Conservation (phyloP, 2,797 vertebrate genomes). For the Enteromius afrohamiltoni region DNA sequence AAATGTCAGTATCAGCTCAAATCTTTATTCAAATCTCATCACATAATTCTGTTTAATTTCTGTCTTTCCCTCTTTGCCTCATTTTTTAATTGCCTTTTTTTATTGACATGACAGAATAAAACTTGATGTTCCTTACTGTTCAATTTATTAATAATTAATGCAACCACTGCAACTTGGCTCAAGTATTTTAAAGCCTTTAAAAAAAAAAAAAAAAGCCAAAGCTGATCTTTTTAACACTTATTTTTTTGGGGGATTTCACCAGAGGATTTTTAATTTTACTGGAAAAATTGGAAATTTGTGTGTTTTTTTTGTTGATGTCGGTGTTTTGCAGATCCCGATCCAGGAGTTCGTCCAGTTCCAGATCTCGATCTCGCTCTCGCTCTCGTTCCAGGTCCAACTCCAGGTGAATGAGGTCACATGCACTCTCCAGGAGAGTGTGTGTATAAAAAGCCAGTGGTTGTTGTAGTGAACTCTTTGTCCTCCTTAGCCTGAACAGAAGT, state of each 20-base stretch:
- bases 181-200: neutral
- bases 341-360: constrained; percentile 96
- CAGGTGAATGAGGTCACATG: constrained; percentile 99
- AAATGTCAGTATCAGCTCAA: constrained; percentile 99
- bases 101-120: constrained; percentile 9
- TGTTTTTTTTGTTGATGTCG: constrained; percentile 47
- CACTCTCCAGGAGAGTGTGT: constrained; percentile 77
- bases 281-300: constrained; percentile 83
- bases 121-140: neutral
- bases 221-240: constrained; percentile 7
- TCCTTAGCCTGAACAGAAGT: constrained; percentile 27
- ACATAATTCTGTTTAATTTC: constrained; percentile 43
- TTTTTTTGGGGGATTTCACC: constrained; percentile 6
- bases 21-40: constrained; percentile 84
- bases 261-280: constrained; percentile 37
- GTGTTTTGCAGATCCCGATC: constrained; percentile 94
- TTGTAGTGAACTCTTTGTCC: constrained; percentile 59
- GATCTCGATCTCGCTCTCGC: constrained; percentile 89
- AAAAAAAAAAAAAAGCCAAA: neutral
- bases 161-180: neutral
- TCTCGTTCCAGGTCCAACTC: constrained; percentile 96
- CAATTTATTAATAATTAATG: neutral
- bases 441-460: constrained; percentile 70
- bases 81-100: constrained; percentile 45
- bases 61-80: constrained; percentile 42